Evolutionary conservation across 2,113 vertebrate species (phyloP).

Genomic region (Phaethornis superciliosus): DNA sequence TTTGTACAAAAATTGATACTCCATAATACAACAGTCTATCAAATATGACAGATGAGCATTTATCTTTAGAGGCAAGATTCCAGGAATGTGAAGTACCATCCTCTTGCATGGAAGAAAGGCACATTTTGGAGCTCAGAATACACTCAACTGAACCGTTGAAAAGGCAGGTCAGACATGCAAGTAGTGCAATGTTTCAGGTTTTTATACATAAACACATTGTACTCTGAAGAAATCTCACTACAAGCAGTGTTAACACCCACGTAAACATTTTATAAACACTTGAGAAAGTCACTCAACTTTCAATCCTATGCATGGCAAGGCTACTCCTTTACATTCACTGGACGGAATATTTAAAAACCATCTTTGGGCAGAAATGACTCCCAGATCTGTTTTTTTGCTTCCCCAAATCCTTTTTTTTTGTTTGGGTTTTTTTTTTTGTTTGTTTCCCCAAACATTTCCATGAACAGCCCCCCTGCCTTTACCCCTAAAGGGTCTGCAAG

Average conservation of each 20-base stretch:
- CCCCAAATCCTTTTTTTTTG: no score
- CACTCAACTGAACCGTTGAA: background rate
- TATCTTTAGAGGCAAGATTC: conserved; percentile 25
- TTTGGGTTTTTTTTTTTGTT: no score
- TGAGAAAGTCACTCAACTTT: background rate
- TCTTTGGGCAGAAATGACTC: background rate
- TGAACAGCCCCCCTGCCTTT: background rate
- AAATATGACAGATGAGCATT: conserved; percentile 46
- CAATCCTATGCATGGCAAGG: background rate
- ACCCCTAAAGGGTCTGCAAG: background rate
- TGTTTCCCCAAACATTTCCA: background rate
- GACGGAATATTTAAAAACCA: background rate
- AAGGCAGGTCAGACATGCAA: conserved; percentile 60
- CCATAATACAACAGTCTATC: conserved; percentile 48
- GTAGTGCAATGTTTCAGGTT: conserved; percentile 57
- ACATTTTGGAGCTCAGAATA: conserved; percentile 50
- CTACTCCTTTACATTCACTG: conserved; percentile 48
- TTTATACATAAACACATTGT: background rate
- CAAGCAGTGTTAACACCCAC: conserved; percentile 21
- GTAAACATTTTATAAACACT: conserved; percentile 46
- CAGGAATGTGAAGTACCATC: conserved; percentile 46
- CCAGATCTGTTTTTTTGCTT: no score
- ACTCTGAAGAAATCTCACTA: conserved; percentile 51
- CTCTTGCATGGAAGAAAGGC: conserved; percentile 61
- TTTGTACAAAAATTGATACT: conserved; percentile 70